Evolutionary conservation across 2,797 vertebrate species (phyloP), one percentile per base, ranked within the genome.

Genomic region (Poecilia gillii): DNA sequence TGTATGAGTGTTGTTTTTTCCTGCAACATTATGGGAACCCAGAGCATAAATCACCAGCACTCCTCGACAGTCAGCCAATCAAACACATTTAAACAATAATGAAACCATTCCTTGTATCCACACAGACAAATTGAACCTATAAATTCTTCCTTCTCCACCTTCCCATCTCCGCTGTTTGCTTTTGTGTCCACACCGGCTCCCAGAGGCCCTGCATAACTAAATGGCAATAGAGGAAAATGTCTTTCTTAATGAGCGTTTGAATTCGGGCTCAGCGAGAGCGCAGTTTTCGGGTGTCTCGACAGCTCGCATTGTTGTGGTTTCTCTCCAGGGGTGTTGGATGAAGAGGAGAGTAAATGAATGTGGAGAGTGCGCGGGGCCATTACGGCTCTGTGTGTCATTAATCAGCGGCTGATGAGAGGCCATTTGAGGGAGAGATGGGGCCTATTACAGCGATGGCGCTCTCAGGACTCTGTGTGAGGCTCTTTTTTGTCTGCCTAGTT

Each of bases 371-470:
- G 68, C 83, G 6, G 84, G 84, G 84, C 91, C 91, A 93, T 93
- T 92, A 92, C 70, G 80, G 81, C 85, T 87, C 79, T 82, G 88
- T 90, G 90, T 93, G 87, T 88, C 90, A 91, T 94, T 93, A 94
- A 94, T 95, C 93, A 94, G 93, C 20, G 8, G 81, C 82, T 93
- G 92, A 94, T 92, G 93, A 93, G 91, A 90, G 85, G 87, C 85
- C 84, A 92, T 90, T 88, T 87, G 90, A 83, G 81, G 84, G 80
- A 84, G 88, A 89, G 91, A 91, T 84, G 90, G 88, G 84, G 84
- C 82, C 90, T 81, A 88, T 94, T 92, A 91, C 88, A 49, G 81
- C 88, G 62, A 86, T 46, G 77, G 88, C 64, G 76, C 91, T 91
- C 92, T 87, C 74, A 86, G 92, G 89, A 87, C 91, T 84, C 70